phyloP scores from a whole-genome alignment of 1,140 invertebrate genomes.

The Zophobas atratus region DNA sequence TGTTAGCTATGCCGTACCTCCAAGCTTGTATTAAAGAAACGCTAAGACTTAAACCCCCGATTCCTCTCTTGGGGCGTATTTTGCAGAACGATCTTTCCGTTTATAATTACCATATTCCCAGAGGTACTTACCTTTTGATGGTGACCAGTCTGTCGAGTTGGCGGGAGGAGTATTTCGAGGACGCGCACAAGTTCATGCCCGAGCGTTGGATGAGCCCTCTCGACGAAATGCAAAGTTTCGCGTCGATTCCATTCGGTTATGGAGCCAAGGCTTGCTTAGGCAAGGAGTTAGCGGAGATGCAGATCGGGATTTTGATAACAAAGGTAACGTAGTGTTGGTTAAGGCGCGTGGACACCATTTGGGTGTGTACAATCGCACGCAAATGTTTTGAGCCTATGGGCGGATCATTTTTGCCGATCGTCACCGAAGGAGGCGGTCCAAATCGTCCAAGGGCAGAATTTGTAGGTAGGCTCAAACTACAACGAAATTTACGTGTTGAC shows the following conservation, averaged over 20 bases:
- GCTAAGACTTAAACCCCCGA: conserved; percentile 75
- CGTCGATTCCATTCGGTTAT: conserved; percentile 75
- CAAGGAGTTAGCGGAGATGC: conserved; percentile 73
- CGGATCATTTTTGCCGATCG: too few relatives aligned
- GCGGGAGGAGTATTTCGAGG: conserved; percentile 80
- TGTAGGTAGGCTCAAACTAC: too few relatives aligned
- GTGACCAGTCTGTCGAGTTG: conserved; percentile 78
- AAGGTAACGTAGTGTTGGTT: conserved; percentile 68
- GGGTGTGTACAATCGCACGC: too few relatives aligned
- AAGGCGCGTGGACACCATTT: background rate
- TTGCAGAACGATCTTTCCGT: conserved; percentile 77
- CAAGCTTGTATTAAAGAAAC: conserved; percentile 80
- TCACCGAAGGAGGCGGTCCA: too few relatives aligned
- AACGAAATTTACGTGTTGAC: too few relatives aligned
- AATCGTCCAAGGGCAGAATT: too few relatives aligned
- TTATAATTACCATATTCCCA: conserved; percentile 73
- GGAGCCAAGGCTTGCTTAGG: conserved; percentile 75
- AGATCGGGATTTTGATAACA: conserved; percentile 72
- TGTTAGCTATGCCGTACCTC: conserved; percentile 73
- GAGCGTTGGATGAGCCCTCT: conserved; percentile 76
- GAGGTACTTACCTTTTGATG: conserved; percentile 80
- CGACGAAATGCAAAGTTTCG: conserved; percentile 66
- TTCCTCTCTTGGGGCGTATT: conserved; percentile 76
- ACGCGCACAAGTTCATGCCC: conserved; percentile 78
- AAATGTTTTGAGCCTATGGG: too few relatives aligned